Base-by-base conservation (phyloP, 1,140 invertebrate genomes). In the Drosophila ogumai region DNA sequence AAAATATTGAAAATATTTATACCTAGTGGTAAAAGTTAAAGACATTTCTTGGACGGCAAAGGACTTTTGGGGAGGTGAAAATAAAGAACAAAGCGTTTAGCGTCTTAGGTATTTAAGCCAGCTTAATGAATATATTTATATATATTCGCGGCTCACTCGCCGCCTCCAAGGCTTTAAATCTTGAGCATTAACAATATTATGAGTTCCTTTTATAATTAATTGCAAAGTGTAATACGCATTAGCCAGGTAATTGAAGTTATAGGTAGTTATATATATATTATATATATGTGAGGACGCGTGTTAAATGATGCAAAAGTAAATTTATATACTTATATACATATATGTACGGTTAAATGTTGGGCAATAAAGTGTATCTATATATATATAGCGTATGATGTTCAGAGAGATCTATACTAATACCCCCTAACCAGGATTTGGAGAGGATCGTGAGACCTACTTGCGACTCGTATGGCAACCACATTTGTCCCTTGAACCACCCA, bases 121-220 rank as follows among this genome's bases (percentile, higher is more conserved):
- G 82, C 79, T 87, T 82, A 69, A 85, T 75, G 75, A 69, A 38
- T 55, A 46, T 75, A 49, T 28, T 28, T 25, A 25, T 49, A 22
- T 46, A 15, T 47, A 79, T 60, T 64, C 22, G 38, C 56, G 61
- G 61, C 38, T 64, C 61, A 25, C 40, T n/a, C 31, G 59, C 72
- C 74, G 82, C 81, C 82, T 87, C 71, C 60, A 87, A 87, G 80
- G 84, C 84, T 84, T 85, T 88, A 75, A 90, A 81, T 90, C 86
- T 90, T 90, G 82, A 79, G 78, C 86, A 90, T 90, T 81, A 90
- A 90, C 75, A 81, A 88, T 79, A 86, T 79, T 79, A 79, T 79
- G 75, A 79, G 77, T 79, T 79, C 77, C 77, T 79, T 79, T 79
- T 79, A 79, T 74, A 67, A 73, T 57, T 79, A 79, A 76, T 75